phyloP scores from a whole-genome alignment of 2,888 invertebrate species.

The Isotomurus palustris region DNA sequence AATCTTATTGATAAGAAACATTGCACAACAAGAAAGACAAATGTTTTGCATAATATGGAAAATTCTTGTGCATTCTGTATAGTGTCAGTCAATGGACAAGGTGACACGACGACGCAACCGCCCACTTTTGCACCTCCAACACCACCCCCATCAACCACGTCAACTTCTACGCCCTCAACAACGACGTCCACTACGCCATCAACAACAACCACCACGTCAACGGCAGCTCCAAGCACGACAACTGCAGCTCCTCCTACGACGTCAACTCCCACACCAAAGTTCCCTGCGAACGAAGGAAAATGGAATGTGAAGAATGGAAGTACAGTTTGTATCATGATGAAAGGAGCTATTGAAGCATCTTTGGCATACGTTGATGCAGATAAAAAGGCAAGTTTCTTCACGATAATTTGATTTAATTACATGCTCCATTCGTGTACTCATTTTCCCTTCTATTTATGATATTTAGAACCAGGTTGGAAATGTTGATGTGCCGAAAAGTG shows the following conservation, averaged over 20 bases:
- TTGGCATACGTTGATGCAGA: slow-evolving; percentile 49
- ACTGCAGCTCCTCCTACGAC: slow-evolving; percentile 24
- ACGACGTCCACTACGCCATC: slow-evolving; percentile 49
- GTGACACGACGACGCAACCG: slow-evolving; percentile 34
- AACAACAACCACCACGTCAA: slow-evolving; percentile 43
- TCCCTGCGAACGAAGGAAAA: slow-evolving; percentile 51
- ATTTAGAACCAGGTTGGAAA: slow-evolving; percentile 15
- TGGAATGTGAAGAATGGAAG: slow-evolving; percentile 55
- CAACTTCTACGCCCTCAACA: slow-evolving; percentile 51
- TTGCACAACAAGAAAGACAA: too few species aligned
- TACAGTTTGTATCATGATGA: slow-evolving; percentile 61
- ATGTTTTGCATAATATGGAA: too few species aligned
- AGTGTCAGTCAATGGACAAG: not conserved
- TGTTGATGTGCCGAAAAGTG: slow-evolving; percentile 32
- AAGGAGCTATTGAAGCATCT: slow-evolving; percentile 64
- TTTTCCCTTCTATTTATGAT: not conserved
- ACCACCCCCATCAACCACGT: slow-evolving; percentile 50
- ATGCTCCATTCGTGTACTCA: not conserved
- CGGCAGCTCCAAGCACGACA: slow-evolving; percentile 21
- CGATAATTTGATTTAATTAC: not conserved
- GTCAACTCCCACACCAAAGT: slow-evolving; percentile 44
- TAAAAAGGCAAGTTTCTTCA: slow-evolving; percentile 46
- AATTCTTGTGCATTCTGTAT: not conserved
- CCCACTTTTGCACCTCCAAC: slow-evolving; percentile 45
- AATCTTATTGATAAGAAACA: too few species aligned